Conservation (phyloP, 2,888 invertebrate species). For the Drosophila macrospina region DNA sequence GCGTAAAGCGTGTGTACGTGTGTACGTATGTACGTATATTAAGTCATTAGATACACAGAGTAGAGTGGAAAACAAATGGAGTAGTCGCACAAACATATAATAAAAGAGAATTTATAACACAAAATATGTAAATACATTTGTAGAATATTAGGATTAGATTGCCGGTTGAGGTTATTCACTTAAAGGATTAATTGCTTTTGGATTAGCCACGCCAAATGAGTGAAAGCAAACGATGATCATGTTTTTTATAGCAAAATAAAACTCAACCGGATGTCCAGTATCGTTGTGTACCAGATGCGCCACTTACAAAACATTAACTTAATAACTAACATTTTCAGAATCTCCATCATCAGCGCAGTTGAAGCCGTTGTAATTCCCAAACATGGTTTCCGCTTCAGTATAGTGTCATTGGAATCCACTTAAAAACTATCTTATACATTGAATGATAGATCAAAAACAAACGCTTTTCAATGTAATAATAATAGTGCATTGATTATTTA, state of each 20-base stretch:
- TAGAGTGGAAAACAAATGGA: conserved; percentile 47
- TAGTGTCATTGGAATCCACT: conserved; percentile 8
- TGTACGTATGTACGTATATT: conserved; percentile 33
- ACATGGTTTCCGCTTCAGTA: background rate
- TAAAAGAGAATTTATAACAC: conserved; percentile 59
- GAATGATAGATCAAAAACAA: conserved; percentile 47
- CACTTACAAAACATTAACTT: background rate
- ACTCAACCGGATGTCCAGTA: conserved; percentile 6
- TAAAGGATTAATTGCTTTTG: conserved; percentile 21
- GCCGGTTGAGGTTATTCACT: conserved; percentile 17
- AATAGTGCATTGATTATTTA: conserved; percentile 63
- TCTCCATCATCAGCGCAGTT: background rate
- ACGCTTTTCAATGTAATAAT: conserved; percentile 35
- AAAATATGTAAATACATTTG: conserved; percentile 37
- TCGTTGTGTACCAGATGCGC: background rate
- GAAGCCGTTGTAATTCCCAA: background rate
- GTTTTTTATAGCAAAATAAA: conserved; percentile 14
- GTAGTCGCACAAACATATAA: conserved; percentile 71
- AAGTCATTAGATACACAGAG: conserved; percentile 54
- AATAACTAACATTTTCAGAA: background rate
- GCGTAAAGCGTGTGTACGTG: conserved; percentile 34
- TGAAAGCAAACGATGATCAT: conserved; percentile 31
- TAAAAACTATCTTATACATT: conserved; percentile 31
- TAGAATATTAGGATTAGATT: conserved; percentile 42
- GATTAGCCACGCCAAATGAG: conserved; percentile 56